These are phyloP conservation scores for Rhopalosiphum nymphaeae DNA, from an alignment of 2,888 invertebrate species.

Conservation along the genomic window DNA sequence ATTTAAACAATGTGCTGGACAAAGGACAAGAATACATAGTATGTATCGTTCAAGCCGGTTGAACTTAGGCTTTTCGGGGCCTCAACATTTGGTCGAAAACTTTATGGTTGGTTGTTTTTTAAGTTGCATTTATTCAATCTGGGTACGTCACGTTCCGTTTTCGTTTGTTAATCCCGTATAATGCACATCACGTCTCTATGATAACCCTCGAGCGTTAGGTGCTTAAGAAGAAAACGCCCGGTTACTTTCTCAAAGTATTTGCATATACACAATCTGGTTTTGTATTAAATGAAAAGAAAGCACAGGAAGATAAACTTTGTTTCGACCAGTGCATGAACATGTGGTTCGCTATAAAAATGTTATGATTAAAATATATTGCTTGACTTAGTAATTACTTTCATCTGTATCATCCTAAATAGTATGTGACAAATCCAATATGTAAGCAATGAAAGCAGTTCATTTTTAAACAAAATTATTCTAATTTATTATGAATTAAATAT, in stretches of 20 bases:
- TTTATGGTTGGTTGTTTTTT: constrained; percentile 59
- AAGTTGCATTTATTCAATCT: constrained; percentile 63
- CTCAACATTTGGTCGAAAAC: constrained; percentile 43
- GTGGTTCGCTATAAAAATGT: not conserved
- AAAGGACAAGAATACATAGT: constrained; percentile 50
- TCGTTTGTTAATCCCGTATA: constrained; percentile 56
- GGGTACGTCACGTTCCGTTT: constrained; percentile 48
- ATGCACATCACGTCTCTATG: constrained; percentile 53
- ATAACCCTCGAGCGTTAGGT: constrained; percentile 34
- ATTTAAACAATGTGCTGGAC: constrained; percentile 57
- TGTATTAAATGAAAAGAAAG: constrained; percentile 12
- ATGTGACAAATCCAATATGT: not conserved
- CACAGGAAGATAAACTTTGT: not conserved
- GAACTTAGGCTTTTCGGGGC: constrained; percentile 27
- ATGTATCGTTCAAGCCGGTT: not conserved
- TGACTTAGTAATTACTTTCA: not conserved
- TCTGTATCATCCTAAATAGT: not conserved
- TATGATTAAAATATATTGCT: not conserved
- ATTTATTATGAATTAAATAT: not conserved
- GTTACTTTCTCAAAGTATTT: constrained; percentile 63
- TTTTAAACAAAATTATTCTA: not conserved
- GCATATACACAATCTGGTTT: constrained; percentile 44
- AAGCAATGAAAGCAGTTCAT: not conserved
- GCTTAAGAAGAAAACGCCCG: constrained; percentile 49
- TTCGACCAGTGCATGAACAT: not conserved